Base-by-base conservation (phyloP, 2,888 invertebrate species). In the Carcina quercana region DNA sequence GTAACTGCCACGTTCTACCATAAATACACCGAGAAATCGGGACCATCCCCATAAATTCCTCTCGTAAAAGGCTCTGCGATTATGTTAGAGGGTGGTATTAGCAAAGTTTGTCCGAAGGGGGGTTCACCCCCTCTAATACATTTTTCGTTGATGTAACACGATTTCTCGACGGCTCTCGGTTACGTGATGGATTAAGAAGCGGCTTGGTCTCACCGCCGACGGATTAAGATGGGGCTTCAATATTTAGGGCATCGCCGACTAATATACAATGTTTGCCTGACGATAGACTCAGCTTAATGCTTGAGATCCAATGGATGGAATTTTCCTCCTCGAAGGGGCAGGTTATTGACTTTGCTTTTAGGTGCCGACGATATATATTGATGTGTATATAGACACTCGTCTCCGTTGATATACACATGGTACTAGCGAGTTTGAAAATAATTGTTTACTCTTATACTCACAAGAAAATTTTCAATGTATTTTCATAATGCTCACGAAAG, bases 61-160 rank as follows among this genome's bases (percentile, higher is more conserved):
- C 80, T 83, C 83, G 80, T 83, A 83, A 83, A 83, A 83, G 82
- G 82, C 76, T 79, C 75, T 59, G 70, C 82, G 82, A 83, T 82
- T 82, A 83, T 82, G 82, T 80, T 76, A 71, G 82, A 69, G 82
- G 82, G 83, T 83, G 82, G 83, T 83, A 82, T 83, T 83, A 83
- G 82, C 79, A 75, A 83, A 83, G 82, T 83, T 83, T 80, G 82
- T 79, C 80, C 80, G 82, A 82, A 82, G 65, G 67, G 53, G 64
- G 69, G 67, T 42, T 41, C 50, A 53, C 60, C 60, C 71, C 62
- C 61, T 72, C 78, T 85, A 84, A 84, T 85, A 85, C 82, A 85
- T 85, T 85, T 85, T 84, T 84, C 85, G 85, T 84, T 82, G 83
- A 84, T 85, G 83, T 84, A 83, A 84, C 84, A 82, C 83, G 83